phyloP scores from a whole-genome alignment of 1,140 invertebrate species.

The Diabrotica virgifera region DNA sequence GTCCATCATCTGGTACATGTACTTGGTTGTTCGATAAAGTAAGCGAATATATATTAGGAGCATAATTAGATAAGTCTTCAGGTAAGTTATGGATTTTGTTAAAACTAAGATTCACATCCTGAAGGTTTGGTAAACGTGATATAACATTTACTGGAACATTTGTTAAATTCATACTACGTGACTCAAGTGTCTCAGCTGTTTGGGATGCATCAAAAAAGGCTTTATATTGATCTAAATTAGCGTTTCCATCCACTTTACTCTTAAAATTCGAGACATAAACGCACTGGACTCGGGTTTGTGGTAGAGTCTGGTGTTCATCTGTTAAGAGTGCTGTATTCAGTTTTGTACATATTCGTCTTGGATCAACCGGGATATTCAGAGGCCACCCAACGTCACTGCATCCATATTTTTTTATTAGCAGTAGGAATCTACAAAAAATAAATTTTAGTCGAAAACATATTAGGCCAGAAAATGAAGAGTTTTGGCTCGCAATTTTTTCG shows the following conservation, averaged over 20 bases:
- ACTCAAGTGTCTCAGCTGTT: conserved; percentile 35
- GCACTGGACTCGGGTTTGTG: conserved; percentile 32
- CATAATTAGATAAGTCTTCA: conserved; percentile 19
- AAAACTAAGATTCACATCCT: conserved; percentile 34
- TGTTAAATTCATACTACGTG: conserved; percentile 35
- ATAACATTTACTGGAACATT: conserved; percentile 29
- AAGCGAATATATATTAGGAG: conserved; percentile 30
- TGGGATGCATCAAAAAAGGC: conserved; percentile 21
- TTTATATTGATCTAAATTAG: conserved; percentile 14
- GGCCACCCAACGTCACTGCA: too few species aligned
- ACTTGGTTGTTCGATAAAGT: conserved; percentile 34
- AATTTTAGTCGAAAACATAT: too few species aligned
- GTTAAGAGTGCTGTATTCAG: conserved; percentile 34
- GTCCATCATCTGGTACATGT: conserved; percentile 26
- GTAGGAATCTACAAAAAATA: too few species aligned
- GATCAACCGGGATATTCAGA: too few species aligned
- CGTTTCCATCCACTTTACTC: conserved; percentile 9
- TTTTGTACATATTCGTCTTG: conserved; percentile 29
- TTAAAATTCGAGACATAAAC: conserved; percentile 33
- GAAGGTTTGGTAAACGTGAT: conserved; percentile 28
- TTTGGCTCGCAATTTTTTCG: too few species aligned
- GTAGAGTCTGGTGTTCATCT: conserved; percentile 20
- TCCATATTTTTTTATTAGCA: too few species aligned
- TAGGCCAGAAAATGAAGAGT: too few species aligned
- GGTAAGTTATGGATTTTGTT: conserved; percentile 35